Base-by-base conservation (phyloP, 2,888 invertebrate genomes). In the Brachycybe producta region DNA sequence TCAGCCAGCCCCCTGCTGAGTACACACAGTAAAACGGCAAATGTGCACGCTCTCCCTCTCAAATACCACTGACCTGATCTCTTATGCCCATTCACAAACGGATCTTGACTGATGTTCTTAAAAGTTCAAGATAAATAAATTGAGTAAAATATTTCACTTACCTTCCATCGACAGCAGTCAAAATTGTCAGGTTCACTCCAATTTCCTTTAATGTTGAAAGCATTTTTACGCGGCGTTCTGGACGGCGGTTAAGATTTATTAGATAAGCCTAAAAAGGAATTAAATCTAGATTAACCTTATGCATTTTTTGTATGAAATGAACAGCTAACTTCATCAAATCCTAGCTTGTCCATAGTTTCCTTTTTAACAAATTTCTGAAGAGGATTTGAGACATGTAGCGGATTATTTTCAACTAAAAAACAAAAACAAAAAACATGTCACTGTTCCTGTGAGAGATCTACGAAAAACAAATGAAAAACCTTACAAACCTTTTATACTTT, bases 101-200 rank as follows among this genome's bases (percentile, higher is more conserved):
- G n/a, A n/a, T n/a, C n/a, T n/a, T n/a, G n/a, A n/a, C n/a, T n/a
- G n/a, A n/a, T n/a, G n/a, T n/a, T n/a, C n/a, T n/a, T n/a, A n/a
- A n/a, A n/a, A 5, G 35, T 3, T 5, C 5, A 15, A 35, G 5
- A 35, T 1, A 35, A 15, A 5, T 35, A 35, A 17, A 17, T 35
- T 15, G 5, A 35, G 35, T 35, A 17, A 17, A 35, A 35, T 15
- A 35, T 35, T 35, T 17, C 35, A 35, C 42, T 27, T 70, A 84
- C 84, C 78, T 79, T 60, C 94, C 95, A 72, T 95, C 95, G 4
- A 92, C 78, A 2, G 92, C 95, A 53, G 81, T 75, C n/a, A 86
- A 67, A 48, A 76, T 64, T 47, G 78, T 78, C 1, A 76, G 82
- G n/a, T 81, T 73, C 59, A 95, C 71, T 0, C 90, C 90, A 1